These are phyloP conservation scores for Apodemus sylvaticus DNA, from an alignment of 2,113 vertebrate species.

Conservation along the genomic window DNA sequence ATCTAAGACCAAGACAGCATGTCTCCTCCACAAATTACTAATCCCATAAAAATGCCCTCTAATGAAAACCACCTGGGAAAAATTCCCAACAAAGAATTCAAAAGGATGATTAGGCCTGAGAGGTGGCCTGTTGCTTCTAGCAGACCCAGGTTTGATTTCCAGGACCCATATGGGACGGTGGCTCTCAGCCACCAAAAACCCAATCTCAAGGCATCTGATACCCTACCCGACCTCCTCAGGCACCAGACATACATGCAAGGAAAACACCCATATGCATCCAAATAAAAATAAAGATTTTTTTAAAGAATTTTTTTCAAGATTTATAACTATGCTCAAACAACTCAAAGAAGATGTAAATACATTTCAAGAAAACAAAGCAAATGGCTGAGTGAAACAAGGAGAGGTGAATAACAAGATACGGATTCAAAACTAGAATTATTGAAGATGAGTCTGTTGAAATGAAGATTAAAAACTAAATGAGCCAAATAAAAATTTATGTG, in stretches of 20 bases:
- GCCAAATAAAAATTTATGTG: neutral
- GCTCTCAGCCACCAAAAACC: neutral
- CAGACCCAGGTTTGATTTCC: neutral
- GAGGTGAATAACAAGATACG: neutral
- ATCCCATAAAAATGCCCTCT: neutral
- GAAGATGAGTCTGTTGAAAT: neutral
- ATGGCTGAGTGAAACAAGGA: neutral
- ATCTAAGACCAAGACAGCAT: neutral
- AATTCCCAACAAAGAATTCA: neutral
- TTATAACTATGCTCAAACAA: neutral
- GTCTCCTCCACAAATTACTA: neutral
- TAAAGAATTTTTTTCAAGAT: neutral
- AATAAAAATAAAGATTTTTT: neutral
- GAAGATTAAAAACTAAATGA: neutral
- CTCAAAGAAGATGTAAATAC: neutral
- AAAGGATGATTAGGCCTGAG: neutral
- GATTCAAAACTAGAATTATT: neutral
- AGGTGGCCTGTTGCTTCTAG: neutral
- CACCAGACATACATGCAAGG: neutral
- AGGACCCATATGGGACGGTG: neutral
- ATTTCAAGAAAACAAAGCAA: neutral
- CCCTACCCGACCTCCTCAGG: neutral
- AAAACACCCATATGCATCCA: neutral
- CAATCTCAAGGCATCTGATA: neutral
- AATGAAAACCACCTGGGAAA: neutral